Evolutionary conservation across 2,888 invertebrate species (phyloP).

Genomic region (Pantelozetes paolii): DNA sequence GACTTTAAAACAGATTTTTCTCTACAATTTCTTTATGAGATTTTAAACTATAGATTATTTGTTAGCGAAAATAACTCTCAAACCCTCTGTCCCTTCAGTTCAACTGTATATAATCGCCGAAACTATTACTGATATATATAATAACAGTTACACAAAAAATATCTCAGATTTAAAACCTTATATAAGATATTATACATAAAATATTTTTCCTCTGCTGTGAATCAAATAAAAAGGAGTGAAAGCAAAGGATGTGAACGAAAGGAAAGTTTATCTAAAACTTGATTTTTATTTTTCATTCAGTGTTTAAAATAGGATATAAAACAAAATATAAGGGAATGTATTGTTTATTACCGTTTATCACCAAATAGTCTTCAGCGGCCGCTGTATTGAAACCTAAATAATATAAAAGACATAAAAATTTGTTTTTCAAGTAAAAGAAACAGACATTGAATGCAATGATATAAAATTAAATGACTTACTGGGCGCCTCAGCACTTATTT

Average conservation of each 20-base stretch:
- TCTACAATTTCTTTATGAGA: neutral
- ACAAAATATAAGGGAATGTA: neutral
- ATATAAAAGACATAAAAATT: constrained; percentile 14
- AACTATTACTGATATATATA: neutral
- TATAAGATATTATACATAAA: no score
- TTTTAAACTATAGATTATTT: constrained; percentile 21
- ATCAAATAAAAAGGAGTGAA: no score
- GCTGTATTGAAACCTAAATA: constrained; percentile 45
- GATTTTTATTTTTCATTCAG: constrained; percentile 4
- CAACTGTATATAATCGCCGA: neutral
- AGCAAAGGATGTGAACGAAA: no score
- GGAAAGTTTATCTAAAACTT: neutral
- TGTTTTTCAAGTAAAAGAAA: neutral
- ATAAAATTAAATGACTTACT: constrained; percentile 9
- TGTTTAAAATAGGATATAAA: neutral
- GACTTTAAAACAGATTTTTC: neutral
- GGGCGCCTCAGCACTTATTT: constrained; percentile 48
- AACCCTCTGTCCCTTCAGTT: no score
- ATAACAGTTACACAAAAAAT: neutral
- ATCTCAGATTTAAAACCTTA: neutral
- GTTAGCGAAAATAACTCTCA: constrained; percentile 4
- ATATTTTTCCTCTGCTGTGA: no score
- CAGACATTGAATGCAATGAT: neutral
- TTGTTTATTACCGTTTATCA: constrained; percentile 46
- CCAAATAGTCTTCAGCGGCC: constrained; percentile 47